Conservation (phyloP, 2,113 vertebrate species). For the Brienomyrus brachyistius region DNA sequence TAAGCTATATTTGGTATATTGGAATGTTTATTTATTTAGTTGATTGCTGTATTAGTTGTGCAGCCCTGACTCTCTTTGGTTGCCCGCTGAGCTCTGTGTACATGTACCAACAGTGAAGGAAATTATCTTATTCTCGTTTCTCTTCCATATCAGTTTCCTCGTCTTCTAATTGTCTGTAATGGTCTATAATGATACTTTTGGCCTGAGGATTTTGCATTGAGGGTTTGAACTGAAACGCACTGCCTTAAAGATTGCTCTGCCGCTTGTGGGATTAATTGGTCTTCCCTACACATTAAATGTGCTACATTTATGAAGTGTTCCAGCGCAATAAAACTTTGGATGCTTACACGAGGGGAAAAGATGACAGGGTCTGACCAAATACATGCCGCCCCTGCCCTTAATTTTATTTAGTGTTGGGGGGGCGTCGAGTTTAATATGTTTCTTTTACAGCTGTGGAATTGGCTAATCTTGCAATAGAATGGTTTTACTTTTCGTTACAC, state of each 20-base stretch:
- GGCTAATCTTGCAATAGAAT: neutral
- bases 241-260: conserved; percentile 57
- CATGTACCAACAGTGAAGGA: neutral
- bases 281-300: conserved; percentile 56
- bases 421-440: neutral
- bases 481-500: neutral
- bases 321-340: conserved; percentile 53
- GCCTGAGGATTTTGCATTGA: neutral
- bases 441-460: neutral
- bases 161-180: neutral
- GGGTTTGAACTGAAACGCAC: conserved; percentile 28
- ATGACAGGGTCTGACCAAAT: neutral
- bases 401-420: neutral
- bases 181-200: neutral
- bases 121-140: neutral
- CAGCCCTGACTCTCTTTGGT: neutral
- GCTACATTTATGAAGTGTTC: conserved; percentile 57
- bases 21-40: too few species aligned
- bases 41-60: neutral
- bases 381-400: neutral
- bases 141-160: neutral
- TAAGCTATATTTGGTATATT: too few species aligned
- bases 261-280: conserved; percentile 65
- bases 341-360: neutral
- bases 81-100: neutral